phyloP scores from a whole-genome alignment of 1,140 invertebrate genomes.

The Prorops nasuta region DNA sequence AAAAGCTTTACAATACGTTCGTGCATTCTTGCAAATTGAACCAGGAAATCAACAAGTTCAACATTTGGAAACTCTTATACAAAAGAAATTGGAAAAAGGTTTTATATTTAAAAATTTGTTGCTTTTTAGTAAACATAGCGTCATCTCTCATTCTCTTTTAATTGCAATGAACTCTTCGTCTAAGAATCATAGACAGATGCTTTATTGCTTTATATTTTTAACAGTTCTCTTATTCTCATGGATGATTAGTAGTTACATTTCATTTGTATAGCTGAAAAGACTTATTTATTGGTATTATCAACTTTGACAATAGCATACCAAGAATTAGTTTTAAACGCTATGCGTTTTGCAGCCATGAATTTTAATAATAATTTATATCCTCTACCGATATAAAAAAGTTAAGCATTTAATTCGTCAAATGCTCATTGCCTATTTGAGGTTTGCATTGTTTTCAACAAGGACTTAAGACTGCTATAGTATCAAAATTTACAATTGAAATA shows the following conservation, averaged over 20 bases:
- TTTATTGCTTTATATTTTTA: conserved; percentile 14
- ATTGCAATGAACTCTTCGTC: background rate
- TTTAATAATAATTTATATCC: too few relatives aligned
- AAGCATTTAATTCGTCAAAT: too few relatives aligned
- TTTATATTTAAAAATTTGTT: conserved; percentile 16
- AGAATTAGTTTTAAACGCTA: too few relatives aligned
- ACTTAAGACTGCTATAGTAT: too few relatives aligned
- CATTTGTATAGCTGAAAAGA: too few relatives aligned
- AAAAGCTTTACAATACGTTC: conserved; percentile 78
- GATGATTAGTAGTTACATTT: conserved; percentile 13
- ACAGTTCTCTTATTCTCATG: conserved; percentile 10
- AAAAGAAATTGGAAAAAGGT: conserved; percentile 86
- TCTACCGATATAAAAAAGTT: too few relatives aligned
- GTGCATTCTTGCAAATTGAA: conserved; percentile 82
- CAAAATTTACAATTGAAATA: too few relatives aligned
- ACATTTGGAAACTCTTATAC: conserved; percentile 75
- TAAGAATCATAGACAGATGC: background rate
- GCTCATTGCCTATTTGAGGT: too few relatives aligned
- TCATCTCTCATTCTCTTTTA: background rate
- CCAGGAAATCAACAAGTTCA: conserved; percentile 89
- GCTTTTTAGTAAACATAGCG: background rate
- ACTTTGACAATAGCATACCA: too few relatives aligned
- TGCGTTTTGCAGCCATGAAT: too few relatives aligned
- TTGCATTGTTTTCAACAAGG: too few relatives aligned
- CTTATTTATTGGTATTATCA: conserved; percentile 15